Conservation (phyloP, 2,797 vertebrate genomes). For the Gallinago solitaria region DNA sequence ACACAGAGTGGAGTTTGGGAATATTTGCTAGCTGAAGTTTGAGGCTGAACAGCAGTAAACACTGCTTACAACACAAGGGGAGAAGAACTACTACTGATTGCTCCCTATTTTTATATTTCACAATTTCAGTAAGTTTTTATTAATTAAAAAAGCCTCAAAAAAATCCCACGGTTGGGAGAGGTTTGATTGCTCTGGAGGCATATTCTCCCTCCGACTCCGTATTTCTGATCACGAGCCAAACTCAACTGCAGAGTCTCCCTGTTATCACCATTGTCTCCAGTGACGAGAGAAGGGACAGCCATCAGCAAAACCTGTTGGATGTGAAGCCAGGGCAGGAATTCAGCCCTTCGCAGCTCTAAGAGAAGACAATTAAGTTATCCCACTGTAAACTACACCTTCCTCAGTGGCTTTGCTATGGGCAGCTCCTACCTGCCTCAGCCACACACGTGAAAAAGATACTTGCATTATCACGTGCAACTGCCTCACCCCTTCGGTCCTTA, state of each 20-base stretch:
- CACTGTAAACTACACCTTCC: not conserved
- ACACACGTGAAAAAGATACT: not conserved
- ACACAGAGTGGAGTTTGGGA: not conserved
- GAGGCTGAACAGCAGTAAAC: not conserved
- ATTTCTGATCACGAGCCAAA: not conserved
- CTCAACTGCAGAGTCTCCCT: accelerated
- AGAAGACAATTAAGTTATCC: not conserved
- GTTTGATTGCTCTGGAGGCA: not conserved
- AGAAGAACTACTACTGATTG: not conserved
- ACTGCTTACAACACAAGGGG: not conserved
- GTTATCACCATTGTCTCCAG: not conserved
- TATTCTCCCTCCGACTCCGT: not conserved
- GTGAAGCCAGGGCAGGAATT: not conserved
- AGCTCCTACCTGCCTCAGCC: not conserved
- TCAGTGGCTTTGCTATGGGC: not conserved
- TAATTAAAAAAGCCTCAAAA: not conserved
- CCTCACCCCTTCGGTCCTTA: not conserved
- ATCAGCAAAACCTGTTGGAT: not conserved
- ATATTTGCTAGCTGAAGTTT: not conserved
- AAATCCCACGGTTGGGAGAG: not conserved
- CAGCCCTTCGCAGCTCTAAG: not conserved
- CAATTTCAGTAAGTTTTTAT: not conserved
- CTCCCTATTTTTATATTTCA: not conserved
- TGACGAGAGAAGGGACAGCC: not conserved
- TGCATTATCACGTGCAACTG: not conserved